Percentiles rank a stretch among this genome's conserved stretches.
phyloP scores from a whole-genome alignment of 1,140 invertebrate species.

The Lepeophtheirus salmonis region DNA sequence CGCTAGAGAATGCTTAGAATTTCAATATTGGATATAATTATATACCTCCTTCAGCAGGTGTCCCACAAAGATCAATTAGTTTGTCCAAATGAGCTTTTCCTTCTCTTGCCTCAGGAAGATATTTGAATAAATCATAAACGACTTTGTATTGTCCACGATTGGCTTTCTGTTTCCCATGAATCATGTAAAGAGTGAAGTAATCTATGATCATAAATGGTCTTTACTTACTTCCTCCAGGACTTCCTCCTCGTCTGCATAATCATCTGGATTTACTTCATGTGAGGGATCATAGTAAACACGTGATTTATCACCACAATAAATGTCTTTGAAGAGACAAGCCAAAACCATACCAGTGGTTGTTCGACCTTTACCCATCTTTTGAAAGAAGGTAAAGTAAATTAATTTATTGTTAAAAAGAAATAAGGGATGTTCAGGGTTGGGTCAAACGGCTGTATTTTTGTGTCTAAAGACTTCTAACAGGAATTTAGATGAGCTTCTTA shows the following conservation, averaged over 20 bases:
- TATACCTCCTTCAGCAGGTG: constrained; percentile 5
- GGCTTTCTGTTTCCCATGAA: constrained; percentile 1
- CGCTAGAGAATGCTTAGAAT: too few relatives aligned
- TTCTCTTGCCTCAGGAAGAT: constrained; percentile 14
- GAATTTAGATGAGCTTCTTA: too few relatives aligned
- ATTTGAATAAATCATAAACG: constrained; percentile 11
- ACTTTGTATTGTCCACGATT: constrained; percentile 7
- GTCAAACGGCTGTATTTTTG: too few relatives aligned
- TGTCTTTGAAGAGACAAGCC: constrained; percentile 11
- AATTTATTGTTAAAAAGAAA: too few relatives aligned
- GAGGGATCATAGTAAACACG: neutral
- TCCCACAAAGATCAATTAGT: constrained; percentile 17
- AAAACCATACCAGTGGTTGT: constrained; percentile 18
- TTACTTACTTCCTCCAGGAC: neutral
- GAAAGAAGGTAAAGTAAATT: too few relatives aligned
- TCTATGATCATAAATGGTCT: neutral
- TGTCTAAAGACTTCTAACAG: too few relatives aligned
- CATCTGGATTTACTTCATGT: neutral
- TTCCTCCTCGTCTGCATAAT: constrained; percentile 10
- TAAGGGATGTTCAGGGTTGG: too few relatives aligned
- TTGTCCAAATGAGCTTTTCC: constrained; percentile 17
- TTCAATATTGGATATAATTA: too few relatives aligned
- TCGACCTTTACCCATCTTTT: constrained; percentile 18
- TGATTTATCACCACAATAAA: neutral
- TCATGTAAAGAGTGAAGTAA: neutral